Evolutionary conservation across 2,113 vertebrate species (phyloP).

Genomic region (Brevimyrus niger): DNA sequence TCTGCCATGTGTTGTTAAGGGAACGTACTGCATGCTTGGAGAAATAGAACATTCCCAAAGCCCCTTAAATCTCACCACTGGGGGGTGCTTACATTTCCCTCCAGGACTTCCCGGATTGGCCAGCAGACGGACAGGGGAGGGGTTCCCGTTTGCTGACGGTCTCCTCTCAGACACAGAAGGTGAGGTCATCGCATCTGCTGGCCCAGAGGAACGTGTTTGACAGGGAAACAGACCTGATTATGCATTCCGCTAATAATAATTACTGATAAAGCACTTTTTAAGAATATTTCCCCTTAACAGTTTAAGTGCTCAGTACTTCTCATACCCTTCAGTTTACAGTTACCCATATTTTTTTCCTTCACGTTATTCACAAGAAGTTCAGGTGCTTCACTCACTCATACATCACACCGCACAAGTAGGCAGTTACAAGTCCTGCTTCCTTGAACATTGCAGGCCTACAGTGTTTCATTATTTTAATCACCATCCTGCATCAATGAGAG

Average conservation of each 20-base stretch:
- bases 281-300: neutral
- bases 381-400: neutral
- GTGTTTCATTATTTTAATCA: neutral
- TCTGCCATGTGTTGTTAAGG: neutral
- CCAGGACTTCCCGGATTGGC: slow-evolving; percentile 31
- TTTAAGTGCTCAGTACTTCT: neutral
- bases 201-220: neutral
- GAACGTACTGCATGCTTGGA: neutral
- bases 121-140: slow-evolving; percentile 45
- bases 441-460: neutral
- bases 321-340: neutral
- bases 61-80: neutral
- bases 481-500: neutral
- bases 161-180: slow-evolving; percentile 57
- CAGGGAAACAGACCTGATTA: slow-evolving; percentile 9
- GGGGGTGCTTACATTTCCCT: slow-evolving; percentile 52
- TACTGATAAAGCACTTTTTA: neutral
- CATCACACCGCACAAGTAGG: neutral
- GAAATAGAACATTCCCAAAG: neutral
- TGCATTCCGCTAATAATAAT: neutral
- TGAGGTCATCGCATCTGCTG: slow-evolving; percentile 48
- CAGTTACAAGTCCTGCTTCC: neutral
- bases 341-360: neutral
- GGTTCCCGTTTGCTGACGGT: slow-evolving; percentile 46
- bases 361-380: neutral